Evolutionary conservation across 1,140 invertebrate species (phyloP), one percentile per base, ranked within the genome.

Genomic region (Drosophila pectinifera): DNA sequence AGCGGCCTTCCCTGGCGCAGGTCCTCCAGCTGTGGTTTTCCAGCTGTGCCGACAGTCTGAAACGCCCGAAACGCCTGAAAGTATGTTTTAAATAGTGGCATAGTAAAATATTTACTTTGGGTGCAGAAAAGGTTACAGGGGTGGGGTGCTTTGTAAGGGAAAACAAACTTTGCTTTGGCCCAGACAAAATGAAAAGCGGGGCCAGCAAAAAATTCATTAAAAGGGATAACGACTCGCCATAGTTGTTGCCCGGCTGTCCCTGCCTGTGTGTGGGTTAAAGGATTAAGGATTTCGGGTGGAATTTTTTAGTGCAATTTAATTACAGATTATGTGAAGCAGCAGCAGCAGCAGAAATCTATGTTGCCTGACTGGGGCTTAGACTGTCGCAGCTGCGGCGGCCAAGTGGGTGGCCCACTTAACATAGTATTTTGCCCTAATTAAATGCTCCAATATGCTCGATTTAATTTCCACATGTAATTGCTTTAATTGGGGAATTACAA

Each of bases 71-170:
- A 26, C 68, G 82, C 74, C 83, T 76, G 69, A 64, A 86, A 82
- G 72, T 69, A 67, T 83, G 83, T 79, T 86, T 88, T 69, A 86
- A 86, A 88, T 83, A 83, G 82, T 86, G 82, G 69, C 83, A 82
- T 81, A 86, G 83, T 88, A 73, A 86, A 86, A 86, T 86, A 86
- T 86, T 86, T 86, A 88, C 83, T 88, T 83, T 88, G 67, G 67
- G 83, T 61, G 80, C 55, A 76, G 61, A 85, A 67, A 84, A 74
- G 73, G 42, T 62, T 45, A 24, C 57, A 8, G 24, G 46, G 41
- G 14, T 43, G 26, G 36, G 49, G 36, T 8, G n/a, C n/a, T n/a
- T n/a, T n/a, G n/a, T 49, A 34, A 43, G 63, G 75, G 48, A 70
- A 70, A 53, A 57, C 34, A 77, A 76, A 77, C 62, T 78, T 54